These are phyloP conservation scores for Drosophila funebris DNA, from an alignment of 1,140 invertebrate species.

Conservation along the genomic window DNA sequence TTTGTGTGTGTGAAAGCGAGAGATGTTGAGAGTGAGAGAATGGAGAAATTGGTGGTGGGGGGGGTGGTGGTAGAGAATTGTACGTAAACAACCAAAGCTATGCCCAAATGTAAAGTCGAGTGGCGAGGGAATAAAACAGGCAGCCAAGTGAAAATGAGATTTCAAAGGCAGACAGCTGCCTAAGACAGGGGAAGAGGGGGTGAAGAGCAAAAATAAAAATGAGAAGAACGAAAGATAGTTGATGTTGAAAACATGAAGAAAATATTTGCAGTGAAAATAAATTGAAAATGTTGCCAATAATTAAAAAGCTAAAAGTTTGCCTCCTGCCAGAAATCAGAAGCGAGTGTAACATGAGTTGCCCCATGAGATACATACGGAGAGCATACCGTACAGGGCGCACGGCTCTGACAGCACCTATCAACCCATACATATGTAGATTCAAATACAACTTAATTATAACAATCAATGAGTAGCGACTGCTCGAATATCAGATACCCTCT, in stretches of 20 bases:
- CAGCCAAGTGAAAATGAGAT: constrained; percentile 24
- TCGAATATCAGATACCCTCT: no score
- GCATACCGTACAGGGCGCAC: no score
- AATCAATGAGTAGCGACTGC: no score
- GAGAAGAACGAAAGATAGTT: constrained; percentile 15
- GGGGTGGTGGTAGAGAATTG: neutral
- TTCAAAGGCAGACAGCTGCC: constrained; percentile 4
- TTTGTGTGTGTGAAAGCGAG: neutral
- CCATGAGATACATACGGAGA: no score
- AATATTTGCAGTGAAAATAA: constrained; percentile 24
- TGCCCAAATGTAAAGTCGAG: constrained; percentile 7
- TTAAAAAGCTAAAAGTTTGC: constrained; percentile 27
- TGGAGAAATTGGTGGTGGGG: neutral
- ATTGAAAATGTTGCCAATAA: constrained; percentile 25
- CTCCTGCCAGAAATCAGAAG: neutral
- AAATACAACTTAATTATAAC: no score
- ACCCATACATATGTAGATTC: no score
- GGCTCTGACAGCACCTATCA: no score
- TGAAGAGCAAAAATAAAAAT: neutral
- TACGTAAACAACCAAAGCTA: constrained; percentile 5
- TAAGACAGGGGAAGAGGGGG: neutral
- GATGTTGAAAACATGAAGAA: constrained; percentile 1
- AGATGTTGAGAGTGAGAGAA: neutral
- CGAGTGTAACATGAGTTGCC: neutral
- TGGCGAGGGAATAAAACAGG: constrained; percentile 1